Evolutionary conservation across 64 coral and sea anemone species (phyloP).

Genomic region (Astreopora myriophthalma): DNA sequence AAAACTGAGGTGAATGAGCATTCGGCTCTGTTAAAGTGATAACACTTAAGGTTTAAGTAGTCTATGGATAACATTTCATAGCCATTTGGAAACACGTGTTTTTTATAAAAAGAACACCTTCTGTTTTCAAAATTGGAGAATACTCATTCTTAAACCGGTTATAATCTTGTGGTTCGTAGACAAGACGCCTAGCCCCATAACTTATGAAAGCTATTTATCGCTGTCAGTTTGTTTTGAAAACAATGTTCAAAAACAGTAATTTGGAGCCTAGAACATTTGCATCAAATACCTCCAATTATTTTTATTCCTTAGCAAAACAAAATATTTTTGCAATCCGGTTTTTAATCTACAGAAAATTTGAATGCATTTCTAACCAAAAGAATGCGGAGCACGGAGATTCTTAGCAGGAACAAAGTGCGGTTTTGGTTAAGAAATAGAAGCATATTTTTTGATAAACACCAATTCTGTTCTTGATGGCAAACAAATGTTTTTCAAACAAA

Average conservation of each 20-base stretch:
- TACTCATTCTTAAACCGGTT: background rate
- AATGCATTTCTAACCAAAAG: too few species aligned
- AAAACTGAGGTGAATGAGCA: too few species aligned
- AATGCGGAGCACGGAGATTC: too few species aligned
- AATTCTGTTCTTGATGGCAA: too few species aligned
- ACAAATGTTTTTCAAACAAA: too few species aligned
- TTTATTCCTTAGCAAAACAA: background rate
- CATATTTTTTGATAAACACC: too few species aligned
- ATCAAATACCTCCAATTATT: background rate
- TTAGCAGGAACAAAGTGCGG: too few species aligned
- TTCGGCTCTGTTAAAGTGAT: too few species aligned
- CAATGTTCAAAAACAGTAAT: background rate
- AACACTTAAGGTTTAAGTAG: too few species aligned
- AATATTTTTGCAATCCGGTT: background rate
- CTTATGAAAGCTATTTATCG: background rate
- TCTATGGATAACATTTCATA: background rate
- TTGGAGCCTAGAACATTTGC: background rate
- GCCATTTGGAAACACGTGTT: background rate
- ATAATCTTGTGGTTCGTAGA: background rate
- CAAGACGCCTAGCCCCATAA: background rate
- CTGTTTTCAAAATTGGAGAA: background rate
- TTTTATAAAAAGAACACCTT: background rate
- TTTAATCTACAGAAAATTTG: too few species aligned
- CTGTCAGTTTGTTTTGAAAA: background rate
- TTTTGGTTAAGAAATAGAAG: too few species aligned